Base-by-base conservation (phyloP, 2,113 vertebrate genomes). In the Varanus komodoensis region DNA sequence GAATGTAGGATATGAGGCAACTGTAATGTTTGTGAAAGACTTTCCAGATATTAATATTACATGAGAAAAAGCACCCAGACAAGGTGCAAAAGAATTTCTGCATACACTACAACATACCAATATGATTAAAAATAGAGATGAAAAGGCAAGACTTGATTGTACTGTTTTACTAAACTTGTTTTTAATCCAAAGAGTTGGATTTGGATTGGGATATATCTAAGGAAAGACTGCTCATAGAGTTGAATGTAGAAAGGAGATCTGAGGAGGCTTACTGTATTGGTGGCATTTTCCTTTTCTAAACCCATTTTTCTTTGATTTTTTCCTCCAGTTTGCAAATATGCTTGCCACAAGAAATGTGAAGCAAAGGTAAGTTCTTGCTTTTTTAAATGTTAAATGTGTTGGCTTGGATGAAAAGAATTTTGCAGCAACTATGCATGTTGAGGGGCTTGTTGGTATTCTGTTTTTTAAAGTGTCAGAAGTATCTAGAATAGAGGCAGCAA, bases 301-400 rank as follows among this genome's bases (percentile, higher is more conserved):
- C 12, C 8, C 1, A 23, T 52, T 68, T 67, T 86, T 29, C 21
- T 25, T 89, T n/a, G 19, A 95, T 96, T 88, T 23, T 71, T 23
- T 2, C 17, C 34, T 96, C 61, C 84, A 97, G 97, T 97, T 94
- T 97, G 97, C 97, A 97, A 95, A 89, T 96, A 95, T 95, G 95
- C 92, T 89, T 97, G 96, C 95, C 97, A 97, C 93, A 96, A 93
- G 94, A 97, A 94, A 96, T 97, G 96, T 94, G 96, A 97, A 95
- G 94, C 96, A 92, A 95, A 97, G 96, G 97, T 98, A 96, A 97
- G 96, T 3, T 0, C 61, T 3, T 75, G 84, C 88, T 54, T 69
- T 73, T 69, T 87, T 92, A 50, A 7, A 8, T 12, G 84, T 4
- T 2, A 73, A 74, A 50, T 25, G 3, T 52, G 69, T 67, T 78